These are phyloP conservation scores for Acrobasis consociella DNA, from an alignment of 2,888 invertebrate species.

Conservation along the genomic window DNA sequence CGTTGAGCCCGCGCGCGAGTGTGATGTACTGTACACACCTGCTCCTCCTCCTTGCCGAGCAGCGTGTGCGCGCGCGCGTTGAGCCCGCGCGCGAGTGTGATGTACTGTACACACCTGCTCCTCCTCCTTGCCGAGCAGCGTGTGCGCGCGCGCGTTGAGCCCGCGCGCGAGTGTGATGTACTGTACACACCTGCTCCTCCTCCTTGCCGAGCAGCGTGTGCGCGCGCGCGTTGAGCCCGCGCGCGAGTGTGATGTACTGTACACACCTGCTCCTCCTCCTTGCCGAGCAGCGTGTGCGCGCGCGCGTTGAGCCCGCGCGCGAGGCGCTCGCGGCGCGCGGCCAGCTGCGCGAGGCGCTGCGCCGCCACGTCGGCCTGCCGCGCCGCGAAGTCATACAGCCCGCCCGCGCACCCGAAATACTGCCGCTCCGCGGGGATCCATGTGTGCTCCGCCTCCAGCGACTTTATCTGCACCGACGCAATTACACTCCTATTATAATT, in stretches of 20 bases:
- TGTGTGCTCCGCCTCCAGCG: constrained; percentile 78
- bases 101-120: too few relatives aligned
- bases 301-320: constrained; percentile 83
- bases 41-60: too few relatives aligned
- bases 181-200: too few relatives aligned
- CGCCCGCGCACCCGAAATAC: constrained; percentile 89
- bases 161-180: too few relatives aligned
- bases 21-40: too few relatives aligned
- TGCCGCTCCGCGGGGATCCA: constrained; percentile 91
- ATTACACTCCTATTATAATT: too few relatives aligned
- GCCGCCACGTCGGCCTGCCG: constrained; percentile 83
- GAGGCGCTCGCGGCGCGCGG: constrained; percentile 85
- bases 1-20: too few relatives aligned
- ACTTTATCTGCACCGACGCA: constrained; percentile 56
- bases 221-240: constrained; percentile 86
- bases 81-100: too few relatives aligned
- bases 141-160: too few relatives aligned
- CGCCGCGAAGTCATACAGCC: constrained; percentile 86
- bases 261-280: constrained; percentile 93
- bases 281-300: constrained; percentile 93
- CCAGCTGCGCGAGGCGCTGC: constrained; percentile 77
- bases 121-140: too few relatives aligned
- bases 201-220: constrained; percentile 93
- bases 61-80: too few relatives aligned
- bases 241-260: too few relatives aligned